These are phyloP conservation scores for Ormyrus rosae DNA, from an alignment of 2,888 invertebrate species.

Conservation along the genomic window DNA sequence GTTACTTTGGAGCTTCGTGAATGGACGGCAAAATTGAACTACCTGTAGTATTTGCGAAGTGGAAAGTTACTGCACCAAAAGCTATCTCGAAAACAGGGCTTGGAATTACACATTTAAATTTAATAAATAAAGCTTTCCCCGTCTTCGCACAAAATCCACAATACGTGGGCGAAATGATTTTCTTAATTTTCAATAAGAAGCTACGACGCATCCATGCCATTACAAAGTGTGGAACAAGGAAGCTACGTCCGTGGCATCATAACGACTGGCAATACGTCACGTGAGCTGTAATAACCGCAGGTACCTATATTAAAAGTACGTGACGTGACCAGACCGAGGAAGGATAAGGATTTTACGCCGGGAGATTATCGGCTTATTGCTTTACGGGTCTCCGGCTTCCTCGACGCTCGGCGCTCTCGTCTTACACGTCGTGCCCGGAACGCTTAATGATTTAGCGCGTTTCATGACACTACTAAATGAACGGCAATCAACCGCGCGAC, in stretches of 20 bases:
- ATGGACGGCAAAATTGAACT: no score
- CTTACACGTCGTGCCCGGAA: not conserved
- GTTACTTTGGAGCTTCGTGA: no score
- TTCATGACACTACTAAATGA: slow-evolving; percentile 37
- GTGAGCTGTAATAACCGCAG: slow-evolving; percentile 32
- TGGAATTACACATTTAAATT: no score
- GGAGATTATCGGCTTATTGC: slow-evolving; percentile 64
- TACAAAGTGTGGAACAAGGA: slow-evolving; percentile 28
- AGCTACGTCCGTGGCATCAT: slow-evolving; percentile 27
- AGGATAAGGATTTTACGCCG: slow-evolving; percentile 59
- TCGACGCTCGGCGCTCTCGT: not conserved
- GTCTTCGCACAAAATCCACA: no score
- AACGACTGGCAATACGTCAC: slow-evolving; percentile 31
- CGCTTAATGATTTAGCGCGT: slow-evolving; percentile 35
- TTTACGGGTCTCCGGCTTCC: slow-evolving; percentile 48
- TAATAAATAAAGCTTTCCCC: no score
- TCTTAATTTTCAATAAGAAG: not conserved
- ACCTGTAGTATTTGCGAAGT: no score
- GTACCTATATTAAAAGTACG: slow-evolving; percentile 59
- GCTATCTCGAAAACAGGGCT: no score
- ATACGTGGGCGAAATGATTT: no score
- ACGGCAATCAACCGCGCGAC: slow-evolving; percentile 5
- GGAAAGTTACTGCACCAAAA: no score
- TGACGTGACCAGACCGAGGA: slow-evolving; percentile 57
- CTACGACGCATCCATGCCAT: not conserved